Conservation (phyloP, 2,113 vertebrate genomes). For the Gnathonemus echidnorhynchus region DNA sequence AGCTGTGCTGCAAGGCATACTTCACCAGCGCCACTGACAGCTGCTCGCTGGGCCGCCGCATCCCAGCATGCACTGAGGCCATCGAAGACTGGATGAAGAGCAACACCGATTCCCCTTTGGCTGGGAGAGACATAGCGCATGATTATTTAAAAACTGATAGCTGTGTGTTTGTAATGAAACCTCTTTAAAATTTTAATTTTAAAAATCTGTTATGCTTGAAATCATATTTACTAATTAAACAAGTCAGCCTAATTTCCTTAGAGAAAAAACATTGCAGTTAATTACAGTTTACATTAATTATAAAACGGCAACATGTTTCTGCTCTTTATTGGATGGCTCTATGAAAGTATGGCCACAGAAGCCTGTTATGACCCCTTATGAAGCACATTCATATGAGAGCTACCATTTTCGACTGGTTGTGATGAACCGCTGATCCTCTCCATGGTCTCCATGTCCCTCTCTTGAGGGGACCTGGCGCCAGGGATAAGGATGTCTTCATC, state of each 20-base stretch:
- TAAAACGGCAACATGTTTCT: background rate
- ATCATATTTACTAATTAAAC: background rate
- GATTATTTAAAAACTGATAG: background rate
- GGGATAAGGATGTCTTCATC: slow-evolving; percentile 57
- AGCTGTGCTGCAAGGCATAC: slow-evolving; percentile 53
- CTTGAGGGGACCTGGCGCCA: slow-evolving; percentile 57
- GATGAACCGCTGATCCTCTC: slow-evolving; percentile 40
- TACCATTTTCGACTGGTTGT: background rate
- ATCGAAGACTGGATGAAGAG: slow-evolving; percentile 63
- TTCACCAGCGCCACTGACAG: slow-evolving; percentile 58
- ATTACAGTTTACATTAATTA: background rate
- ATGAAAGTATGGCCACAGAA: background rate
- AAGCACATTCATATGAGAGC: background rate
- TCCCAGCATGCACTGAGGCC: slow-evolving; percentile 37
- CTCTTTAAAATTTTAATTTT: background rate
- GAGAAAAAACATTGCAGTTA: background rate
- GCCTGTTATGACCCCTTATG: background rate
- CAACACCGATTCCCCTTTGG: slow-evolving; percentile 47
- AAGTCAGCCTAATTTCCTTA: background rate
- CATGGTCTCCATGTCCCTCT: slow-evolving; percentile 56
- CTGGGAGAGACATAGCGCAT: slow-evolving; percentile 32
- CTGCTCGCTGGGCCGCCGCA: slow-evolving; percentile 37
- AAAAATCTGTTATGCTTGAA: background rate
- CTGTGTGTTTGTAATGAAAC: background rate
- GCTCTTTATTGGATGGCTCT: background rate